A percentile compares a stretch with the other conserved stretches of the same genome.
phyloP scores from a whole-genome alignment of 2,888 invertebrate species.

The Cheilosia urbana region DNA sequence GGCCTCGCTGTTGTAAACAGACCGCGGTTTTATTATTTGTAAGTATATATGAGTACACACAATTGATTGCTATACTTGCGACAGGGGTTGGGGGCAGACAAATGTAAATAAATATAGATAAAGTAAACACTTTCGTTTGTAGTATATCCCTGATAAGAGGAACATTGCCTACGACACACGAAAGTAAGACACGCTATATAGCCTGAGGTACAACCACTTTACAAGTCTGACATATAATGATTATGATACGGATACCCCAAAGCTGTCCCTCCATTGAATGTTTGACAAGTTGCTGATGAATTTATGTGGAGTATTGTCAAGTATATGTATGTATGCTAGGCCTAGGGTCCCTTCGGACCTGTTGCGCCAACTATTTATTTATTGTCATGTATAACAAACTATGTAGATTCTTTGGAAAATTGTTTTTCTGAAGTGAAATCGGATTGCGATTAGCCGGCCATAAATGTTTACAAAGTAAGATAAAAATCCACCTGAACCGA shows the following conservation, averaged over 20 bases:
- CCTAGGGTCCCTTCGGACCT: too few relatives aligned
- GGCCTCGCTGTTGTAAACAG: conserved; percentile 2
- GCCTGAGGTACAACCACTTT: conserved; percentile 8
- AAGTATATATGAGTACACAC: conserved; percentile 11
- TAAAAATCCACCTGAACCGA: too few relatives aligned
- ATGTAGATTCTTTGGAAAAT: too few relatives aligned
- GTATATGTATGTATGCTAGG: too few relatives aligned
- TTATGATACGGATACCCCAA: background rate
- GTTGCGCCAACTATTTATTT: too few relatives aligned
- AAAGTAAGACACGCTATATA: conserved; percentile 35
- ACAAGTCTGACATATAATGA: background rate
- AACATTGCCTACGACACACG: conserved; percentile 51
- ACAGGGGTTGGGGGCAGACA: background rate
- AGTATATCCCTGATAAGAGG: conserved; percentile 45
- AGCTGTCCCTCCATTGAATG: background rate
- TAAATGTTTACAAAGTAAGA: too few relatives aligned
- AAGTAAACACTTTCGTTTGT: conserved; percentile 41
- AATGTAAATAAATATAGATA: conserved; percentile 12
- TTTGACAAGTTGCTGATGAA: too few relatives aligned
- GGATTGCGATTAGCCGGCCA: too few relatives aligned
- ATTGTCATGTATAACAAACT: too few relatives aligned
- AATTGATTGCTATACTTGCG: conserved; percentile 27
- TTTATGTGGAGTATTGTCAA: too few relatives aligned
- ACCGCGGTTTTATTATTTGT: conserved; percentile 12
- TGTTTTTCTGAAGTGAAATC: too few relatives aligned